These are phyloP conservation scores for zebrafish (Danio rerio) DNA, from an alignment of 2,113 vertebrate genomes.

Conservation along the genomic window GRCz12tu NC_133184.1:43067001-43067500, in stretches of 20 bases:
- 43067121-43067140: no score
- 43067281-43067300: no score
- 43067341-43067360: background rate
- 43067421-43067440: conserved; percentile 14
- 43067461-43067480: background rate
- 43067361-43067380: conserved; percentile 6
- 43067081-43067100: no score
- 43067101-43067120: no score
- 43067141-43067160: no score
- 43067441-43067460: conserved; percentile 12
- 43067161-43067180: background rate
- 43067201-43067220: background rate
- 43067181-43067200: background rate
- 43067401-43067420: conserved; percentile 10
- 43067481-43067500: background rate
- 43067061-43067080: no score
- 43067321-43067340: background rate
- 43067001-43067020: background rate
- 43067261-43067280: no score
- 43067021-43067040: background rate
- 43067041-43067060: no score
- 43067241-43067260: no score
- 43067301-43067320: no score
- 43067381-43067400: conserved; percentile 46
- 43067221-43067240: background rate